Base-by-base conservation (phyloP, 2,797 vertebrate species). In the Myotis pilosus region DNA sequence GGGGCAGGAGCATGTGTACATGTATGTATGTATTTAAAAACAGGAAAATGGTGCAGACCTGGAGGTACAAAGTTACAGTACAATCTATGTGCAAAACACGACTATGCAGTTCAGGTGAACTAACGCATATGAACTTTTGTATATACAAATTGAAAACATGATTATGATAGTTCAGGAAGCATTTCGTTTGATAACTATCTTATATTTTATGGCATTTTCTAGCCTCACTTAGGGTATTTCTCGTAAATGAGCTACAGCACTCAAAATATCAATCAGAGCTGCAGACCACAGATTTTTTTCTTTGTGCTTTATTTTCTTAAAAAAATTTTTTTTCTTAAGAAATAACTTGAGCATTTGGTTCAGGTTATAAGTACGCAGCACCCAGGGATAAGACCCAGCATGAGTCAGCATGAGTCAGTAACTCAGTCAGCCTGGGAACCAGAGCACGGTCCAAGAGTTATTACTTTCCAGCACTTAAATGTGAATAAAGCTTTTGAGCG, bases 321-420 rank as follows among this genome's bases (percentile, higher is more conserved):
- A 33, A 69, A 38, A 87, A 30, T 1, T 92, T 93, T 69, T 92
- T 94, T 72, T 36, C 91, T 96, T 80, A 33, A 75, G 2, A 85
- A 68, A 87, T 94, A 87, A 69, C 4, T 92, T 97, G 64, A 96
- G 76, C 96, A 97, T 89, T 91, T 95, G 49, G 66, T 88, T 96
- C 49, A 96, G 95, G 93, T 94, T 75, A 25, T 71, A 93, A 95
- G 87, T 22, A 71, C 89, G 22, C 79, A 91, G 64, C 55, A 81
- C 51, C 30, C 23, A 93, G 82, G 96, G 57, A 83, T 8, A 8
- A 97, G 94, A 96, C 20, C 0, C 92, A 78, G 36, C 91, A 41
- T 96, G 89, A 97, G 87, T 98, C 96, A 97, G 55, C 84, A 71
- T 97, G 95, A 97, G 89, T 97, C 72, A 97, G 74, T 94, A 94